These are phyloP conservation scores for Eupristina koningsbergeri DNA, from an alignment of 1,140 invertebrate genomes.

Conservation along the genomic window DNA sequence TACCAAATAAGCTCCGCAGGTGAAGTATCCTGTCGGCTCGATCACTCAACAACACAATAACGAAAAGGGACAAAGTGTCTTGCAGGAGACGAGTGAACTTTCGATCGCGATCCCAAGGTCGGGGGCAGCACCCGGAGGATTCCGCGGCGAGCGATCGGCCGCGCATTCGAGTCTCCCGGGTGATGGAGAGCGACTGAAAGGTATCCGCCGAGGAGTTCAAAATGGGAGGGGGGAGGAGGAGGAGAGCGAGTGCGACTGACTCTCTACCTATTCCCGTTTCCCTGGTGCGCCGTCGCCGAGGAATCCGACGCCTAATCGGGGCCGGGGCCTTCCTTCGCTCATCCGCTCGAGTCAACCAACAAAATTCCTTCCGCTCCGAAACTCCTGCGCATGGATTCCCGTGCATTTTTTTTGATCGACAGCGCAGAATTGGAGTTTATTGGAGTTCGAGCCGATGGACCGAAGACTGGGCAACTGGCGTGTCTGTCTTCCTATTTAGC, in stretches of 20 bases:
- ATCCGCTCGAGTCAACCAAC: neutral
- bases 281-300: neutral
- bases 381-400: neutral
- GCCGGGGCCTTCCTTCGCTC: neutral
- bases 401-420: too few relatives aligned
- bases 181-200: conserved; percentile 9
- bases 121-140: neutral
- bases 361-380: neutral
- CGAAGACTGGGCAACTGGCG: too few relatives aligned
- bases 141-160: neutral
- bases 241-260: too few relatives aligned
- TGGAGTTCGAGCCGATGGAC: too few relatives aligned
- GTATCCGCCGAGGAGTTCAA: neutral
- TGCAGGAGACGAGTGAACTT: too few relatives aligned
- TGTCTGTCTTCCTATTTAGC: too few relatives aligned
- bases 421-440: neutral
- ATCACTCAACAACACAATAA: neutral
- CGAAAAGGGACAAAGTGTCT: too few relatives aligned
- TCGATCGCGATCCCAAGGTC: too few relatives aligned
- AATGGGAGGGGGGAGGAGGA: too few relatives aligned
- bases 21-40: neutral
- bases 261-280: neutral
- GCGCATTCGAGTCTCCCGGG: conserved; percentile 19
- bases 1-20: neutral
- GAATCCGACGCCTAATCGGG: neutral